Evolutionary conservation across 2,797 vertebrate species (phyloP).

Genomic region (Knipowitschia caucasica): DNA sequence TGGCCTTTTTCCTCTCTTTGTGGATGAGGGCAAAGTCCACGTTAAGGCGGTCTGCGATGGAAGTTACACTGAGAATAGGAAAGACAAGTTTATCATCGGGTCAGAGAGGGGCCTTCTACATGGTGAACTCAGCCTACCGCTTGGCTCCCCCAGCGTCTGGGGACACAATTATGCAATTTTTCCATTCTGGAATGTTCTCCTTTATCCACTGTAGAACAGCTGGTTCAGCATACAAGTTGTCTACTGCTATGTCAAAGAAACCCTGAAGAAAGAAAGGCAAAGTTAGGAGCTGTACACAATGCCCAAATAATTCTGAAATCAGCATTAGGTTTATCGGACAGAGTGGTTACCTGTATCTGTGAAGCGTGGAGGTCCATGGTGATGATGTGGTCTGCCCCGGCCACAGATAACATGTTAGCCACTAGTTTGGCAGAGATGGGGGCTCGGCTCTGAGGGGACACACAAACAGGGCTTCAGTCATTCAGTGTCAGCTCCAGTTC

Average conservation of each 20-base stretch:
- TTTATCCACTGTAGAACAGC: slow-evolving; percentile 92
- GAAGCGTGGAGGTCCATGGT: slow-evolving; percentile 97
- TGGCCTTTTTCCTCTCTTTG: slow-evolving; percentile 94
- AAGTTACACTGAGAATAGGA: slow-evolving; percentile 83
- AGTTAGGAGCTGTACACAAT: neutral
- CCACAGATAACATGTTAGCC: slow-evolving; percentile 94
- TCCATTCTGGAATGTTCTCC: slow-evolving; percentile 91
- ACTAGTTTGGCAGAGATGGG: slow-evolving; percentile 95
- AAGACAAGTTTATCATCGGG: neutral
- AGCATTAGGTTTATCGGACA: too few relatives aligned
- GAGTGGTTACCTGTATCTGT: slow-evolving; percentile 87
- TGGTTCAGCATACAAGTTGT: slow-evolving; percentile 93
- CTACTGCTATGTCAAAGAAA: slow-evolving; percentile 94
- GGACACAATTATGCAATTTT: slow-evolving; percentile 89
- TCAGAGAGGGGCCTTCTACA: neutral
- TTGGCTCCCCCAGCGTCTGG: slow-evolving; percentile 94
- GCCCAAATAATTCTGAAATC: too few relatives aligned
- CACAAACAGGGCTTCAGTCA: slow-evolving; percentile 23
- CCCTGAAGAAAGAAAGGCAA: slow-evolving; percentile 66
- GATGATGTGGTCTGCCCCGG: slow-evolving; percentile 94
- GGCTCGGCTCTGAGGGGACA: slow-evolving; percentile 79
- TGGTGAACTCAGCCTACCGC: slow-evolving; percentile 67
- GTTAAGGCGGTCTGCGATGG: slow-evolving; percentile 91
- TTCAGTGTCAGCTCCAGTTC: neutral
- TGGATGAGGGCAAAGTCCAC: slow-evolving; percentile 96